Conservation (phyloP, 2,888 invertebrate species). For the Bellardia pandia region DNA sequence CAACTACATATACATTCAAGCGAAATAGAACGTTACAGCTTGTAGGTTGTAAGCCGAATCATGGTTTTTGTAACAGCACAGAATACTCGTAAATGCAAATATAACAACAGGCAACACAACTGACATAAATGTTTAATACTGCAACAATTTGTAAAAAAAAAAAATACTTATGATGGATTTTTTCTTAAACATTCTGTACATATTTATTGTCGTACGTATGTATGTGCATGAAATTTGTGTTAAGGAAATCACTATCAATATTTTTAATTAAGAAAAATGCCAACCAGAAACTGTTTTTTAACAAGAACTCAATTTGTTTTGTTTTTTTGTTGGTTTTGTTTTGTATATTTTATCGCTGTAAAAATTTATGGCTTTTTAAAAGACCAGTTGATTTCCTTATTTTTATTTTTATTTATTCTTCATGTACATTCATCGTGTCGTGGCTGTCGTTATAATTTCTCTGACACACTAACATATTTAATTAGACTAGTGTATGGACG, state of each 20-base stretch:
- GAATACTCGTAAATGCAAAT: background rate
- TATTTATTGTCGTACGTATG: background rate
- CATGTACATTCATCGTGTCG: background rate
- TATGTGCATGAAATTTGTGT: background rate
- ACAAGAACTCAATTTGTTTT: conserved; percentile 39
- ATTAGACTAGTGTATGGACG: conserved; percentile 31
- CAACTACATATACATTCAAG: background rate
- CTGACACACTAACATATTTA: conserved; percentile 70
- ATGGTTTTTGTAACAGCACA: background rate
- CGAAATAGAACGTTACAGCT: conserved; percentile 7
- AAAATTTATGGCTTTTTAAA: conserved; percentile 69
- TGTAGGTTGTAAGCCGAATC: background rate
- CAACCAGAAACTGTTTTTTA: conserved; percentile 29
- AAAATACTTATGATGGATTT: background rate
- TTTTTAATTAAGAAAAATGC: conserved; percentile 50
- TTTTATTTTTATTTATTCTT: conserved; percentile 8
- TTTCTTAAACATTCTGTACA: background rate
- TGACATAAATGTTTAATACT: conserved; percentile 35
- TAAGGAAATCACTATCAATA: conserved; percentile 63
- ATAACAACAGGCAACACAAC: background rate
- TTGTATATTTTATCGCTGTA: background rate
- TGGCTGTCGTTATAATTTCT: conserved; percentile 39
- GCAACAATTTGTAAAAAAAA: conserved; percentile 21
- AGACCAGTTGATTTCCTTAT: conserved; percentile 60
- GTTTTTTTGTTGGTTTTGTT: background rate